Evolutionary conservation across 2,888 invertebrate genomes (phyloP), one percentile per base, ranked within the genome.

Genomic region (Melieria omissa): DNA sequence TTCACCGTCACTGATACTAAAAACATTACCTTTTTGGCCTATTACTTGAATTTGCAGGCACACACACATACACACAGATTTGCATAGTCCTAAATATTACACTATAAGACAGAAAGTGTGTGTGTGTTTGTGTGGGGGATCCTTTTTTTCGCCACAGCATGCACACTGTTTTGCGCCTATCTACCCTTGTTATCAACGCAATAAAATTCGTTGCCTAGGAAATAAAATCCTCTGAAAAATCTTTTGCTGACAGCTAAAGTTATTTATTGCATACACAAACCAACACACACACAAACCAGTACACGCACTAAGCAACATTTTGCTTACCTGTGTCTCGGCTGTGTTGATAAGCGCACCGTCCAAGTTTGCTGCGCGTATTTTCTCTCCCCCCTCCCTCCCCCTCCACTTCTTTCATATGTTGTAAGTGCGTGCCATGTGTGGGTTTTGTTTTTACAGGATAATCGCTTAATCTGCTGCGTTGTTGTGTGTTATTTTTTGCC

Each of bases 221-320:
- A 64, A 70, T 57, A 57, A 70, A 70, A 64, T 64, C 55, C 47
- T 46, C 45, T 45, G 45, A 54, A 58, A 64, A 70, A 70, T 64
- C 64, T 55, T 70, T 64, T 64, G 63, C 70, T 70, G 70, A 70
- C 70, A 70, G 70, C 29, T 12, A 61, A 57, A 70, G 58, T 64
- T 70, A 70, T 70, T 70, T 70, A 70, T 70, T 70, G 42, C 58
- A 42, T 29, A 67, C 14, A 60, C 29, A 54, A 16, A 42, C 41
- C 52, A 12, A 41, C 52, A 49, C 64, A 49, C 64, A 64, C 52
- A 54, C 47, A 5, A 14, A 62, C 46, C 45, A 62, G 61, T 42
- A 14, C 16, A 29, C 29, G 2, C 29, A 29, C 29, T 3, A 29
- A 1, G 29, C 29, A 29, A 29, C 29, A 29, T 29, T 29, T 29